These are phyloP conservation scores for Tachina fera DNA, from an alignment of 2,888 invertebrate genomes.

Conservation along the genomic window DNA sequence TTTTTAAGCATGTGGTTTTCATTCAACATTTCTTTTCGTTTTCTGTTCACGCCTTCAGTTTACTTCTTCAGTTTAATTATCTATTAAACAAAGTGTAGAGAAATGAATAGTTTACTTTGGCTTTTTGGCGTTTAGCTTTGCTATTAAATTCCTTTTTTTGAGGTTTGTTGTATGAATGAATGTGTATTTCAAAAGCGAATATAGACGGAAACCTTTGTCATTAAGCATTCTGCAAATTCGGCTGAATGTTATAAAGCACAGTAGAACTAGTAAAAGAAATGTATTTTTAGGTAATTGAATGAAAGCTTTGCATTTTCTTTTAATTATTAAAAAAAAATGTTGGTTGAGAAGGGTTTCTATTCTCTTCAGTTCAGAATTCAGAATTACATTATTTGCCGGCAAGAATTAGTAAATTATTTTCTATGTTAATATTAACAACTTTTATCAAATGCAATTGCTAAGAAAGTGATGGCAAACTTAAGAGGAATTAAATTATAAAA, in stretches of 20 bases:
- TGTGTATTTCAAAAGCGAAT: not conserved
- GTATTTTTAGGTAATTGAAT: too few relatives aligned
- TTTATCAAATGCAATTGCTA: too few relatives aligned
- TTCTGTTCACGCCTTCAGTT: not conserved
- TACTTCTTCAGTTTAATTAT: not conserved
- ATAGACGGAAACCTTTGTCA: slow-evolving; percentile 43
- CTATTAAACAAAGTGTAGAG: not conserved
- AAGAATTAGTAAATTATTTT: too few relatives aligned
- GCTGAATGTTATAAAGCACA: slow-evolving; percentile 20
- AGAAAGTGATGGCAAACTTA: too few relatives aligned
- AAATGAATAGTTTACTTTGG: slow-evolving; percentile 4
- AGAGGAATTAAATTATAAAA: too few relatives aligned
- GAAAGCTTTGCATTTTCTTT: too few relatives aligned
- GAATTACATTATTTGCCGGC: too few relatives aligned
- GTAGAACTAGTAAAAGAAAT: not conserved
- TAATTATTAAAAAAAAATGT: too few relatives aligned
- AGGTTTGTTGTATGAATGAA: slow-evolving; percentile 9
- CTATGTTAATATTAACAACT: too few relatives aligned
- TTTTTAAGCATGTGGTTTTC: not conserved
- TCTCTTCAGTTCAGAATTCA: too few relatives aligned
- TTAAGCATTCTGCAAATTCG: not conserved
- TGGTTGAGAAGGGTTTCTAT: too few relatives aligned
- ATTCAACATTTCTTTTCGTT: not conserved
- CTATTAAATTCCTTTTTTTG: not conserved
- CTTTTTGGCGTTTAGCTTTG: not conserved